Evolutionary conservation across 1,140 invertebrate genomes (phyloP), one percentile per base, ranked within the genome.

Genomic region (Sminthurinus signatus): DNA sequence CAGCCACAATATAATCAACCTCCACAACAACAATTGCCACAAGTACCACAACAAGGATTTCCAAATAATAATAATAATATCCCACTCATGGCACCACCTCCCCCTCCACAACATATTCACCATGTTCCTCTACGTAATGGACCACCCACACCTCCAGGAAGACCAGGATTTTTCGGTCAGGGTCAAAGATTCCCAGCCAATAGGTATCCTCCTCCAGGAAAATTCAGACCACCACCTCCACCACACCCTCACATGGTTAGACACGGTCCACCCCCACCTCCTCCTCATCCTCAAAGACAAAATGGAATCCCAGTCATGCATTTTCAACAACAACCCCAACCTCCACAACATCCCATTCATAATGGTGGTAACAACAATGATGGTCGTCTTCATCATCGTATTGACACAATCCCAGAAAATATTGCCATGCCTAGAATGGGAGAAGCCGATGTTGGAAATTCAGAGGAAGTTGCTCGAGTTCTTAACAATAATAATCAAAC

Each of bases 331-430:
- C 60, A 28, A 17, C 57, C 62, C 32, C 50, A 23, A 10, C 46
- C 52, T n/a, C 14, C 31, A 1, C 25, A 57, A 50, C 31, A 59
- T 54, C 55, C 54, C 21, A n/a, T n/a, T n/a, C 57, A 31, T 39
- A n/a, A 44, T n/a, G 3, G 32, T 29, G 42, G 56, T 17, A 39
- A 60, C 28, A 19, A 60, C 32, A n/a, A n/a, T n/a, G 19, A 63
- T n/a, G 50, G 54, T 27, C 51, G 54, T 36, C 44, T 28, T 21
- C 64, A 48, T 50, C 28, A 60, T 15, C 56, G 31, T 31, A 21
- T 2, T 14, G 32, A 51, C 10, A 12, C 3, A n/a, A 2, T 50
- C 15, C 59, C 27, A 19, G 59, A 32, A 10, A n/a, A 60, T 50
- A 32, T 60, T 3, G 27, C 44, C 48, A 51, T 56, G 15, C 46